A percentile compares a stretch with the other conserved stretches of the same genome.
Evolutionary conservation across 1,140 invertebrate genomes (phyloP).

Genomic region (Drosophila tropicalis): DNA sequence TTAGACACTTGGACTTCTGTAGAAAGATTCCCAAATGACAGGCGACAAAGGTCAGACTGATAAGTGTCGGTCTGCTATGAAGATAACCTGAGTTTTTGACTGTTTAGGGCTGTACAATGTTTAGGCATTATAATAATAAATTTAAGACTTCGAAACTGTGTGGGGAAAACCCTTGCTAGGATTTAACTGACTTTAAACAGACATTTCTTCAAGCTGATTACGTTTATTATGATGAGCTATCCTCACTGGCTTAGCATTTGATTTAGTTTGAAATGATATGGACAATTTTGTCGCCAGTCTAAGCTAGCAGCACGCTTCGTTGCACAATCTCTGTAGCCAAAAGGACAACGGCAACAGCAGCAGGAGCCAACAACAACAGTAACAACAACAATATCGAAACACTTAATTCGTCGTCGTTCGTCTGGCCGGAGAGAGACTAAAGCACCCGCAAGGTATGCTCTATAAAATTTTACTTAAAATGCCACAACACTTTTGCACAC

Average conservation of each 20-base stretch:
- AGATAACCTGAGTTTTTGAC: not conserved
- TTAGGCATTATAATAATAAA: too few species aligned
- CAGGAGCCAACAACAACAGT: slow-evolving; percentile 30
- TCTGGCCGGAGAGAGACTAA: slow-evolving; percentile 28
- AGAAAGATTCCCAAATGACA: slow-evolving; percentile 37
- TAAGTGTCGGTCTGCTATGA: not conserved
- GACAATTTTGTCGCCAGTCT: slow-evolving; percentile 48
- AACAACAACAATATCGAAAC: slow-evolving; percentile 59
- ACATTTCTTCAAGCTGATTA: too few species aligned
- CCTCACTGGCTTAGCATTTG: not conserved
- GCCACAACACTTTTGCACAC: slow-evolving; percentile 61
- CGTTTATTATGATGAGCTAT: too few species aligned
- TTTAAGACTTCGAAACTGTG: too few species aligned
- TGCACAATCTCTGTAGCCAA: slow-evolving; percentile 45
- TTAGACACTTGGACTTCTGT: slow-evolving; percentile 46
- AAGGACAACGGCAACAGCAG: slow-evolving; percentile 36
- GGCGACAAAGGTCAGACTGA: slow-evolving; percentile 45
- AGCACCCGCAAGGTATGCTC: slow-evolving; percentile 66
- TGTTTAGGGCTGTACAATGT: too few species aligned
- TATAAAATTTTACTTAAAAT: slow-evolving; percentile 79
- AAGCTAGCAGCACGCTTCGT: slow-evolving; percentile 49
- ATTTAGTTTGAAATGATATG: not conserved
- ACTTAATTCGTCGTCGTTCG: slow-evolving; percentile 67
- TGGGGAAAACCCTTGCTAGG: too few species aligned
- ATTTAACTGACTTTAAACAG: too few species aligned